Base-by-base conservation (phyloP, 2,797 vertebrate species). In the Tragelaphus eurycerus region DNA sequence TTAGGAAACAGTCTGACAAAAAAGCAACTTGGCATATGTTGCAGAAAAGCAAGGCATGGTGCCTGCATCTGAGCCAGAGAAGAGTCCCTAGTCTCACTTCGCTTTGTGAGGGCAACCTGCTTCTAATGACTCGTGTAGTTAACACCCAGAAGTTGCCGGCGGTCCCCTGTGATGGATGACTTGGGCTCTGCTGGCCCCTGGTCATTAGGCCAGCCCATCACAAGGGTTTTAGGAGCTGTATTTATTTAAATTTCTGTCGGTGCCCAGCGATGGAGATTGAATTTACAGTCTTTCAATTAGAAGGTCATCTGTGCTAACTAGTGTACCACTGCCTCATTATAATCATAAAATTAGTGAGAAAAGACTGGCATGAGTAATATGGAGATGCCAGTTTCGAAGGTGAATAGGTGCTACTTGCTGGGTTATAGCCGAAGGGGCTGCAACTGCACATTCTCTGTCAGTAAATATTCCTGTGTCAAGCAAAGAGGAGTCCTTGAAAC, bases 221-320 rank as follows among this genome's bases (percentile, higher is more conserved):
- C 89, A 98, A 97, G 91, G 98, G 97, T 93, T 97, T 96, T 97
- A 71, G 93, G 96, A 98, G 97, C 86, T 97, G 60, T 98, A 97
- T 98, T 98, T 99, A 98, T 98, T 99, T 98, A 98, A 98, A 99
- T 98, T 98, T 98, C 97, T 98, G 98, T 98, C 91, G 15, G 94
- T 94, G 94, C 86, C 97, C 97, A 95, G 98, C 64, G 88, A 98
- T 97, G 93, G 97, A 98, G 98, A 99, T 98, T 97, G 98, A 98
- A 99, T 99, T 98, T 98, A 99, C 97, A 98, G 98, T 97, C 98
- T 99, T 99, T 99, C 99, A 99, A 99, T 99, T 99, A 99, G 98
- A 98, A 99, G 98, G 99, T 99, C 98, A 98, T 98, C 98, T 97
- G 97, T 98, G 97, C 98, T 99, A 99, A 99, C 98, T 98, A 98